phyloP scores from a whole-genome alignment of 2,113 vertebrate species.

The Rhodinocichla rosea region DNA sequence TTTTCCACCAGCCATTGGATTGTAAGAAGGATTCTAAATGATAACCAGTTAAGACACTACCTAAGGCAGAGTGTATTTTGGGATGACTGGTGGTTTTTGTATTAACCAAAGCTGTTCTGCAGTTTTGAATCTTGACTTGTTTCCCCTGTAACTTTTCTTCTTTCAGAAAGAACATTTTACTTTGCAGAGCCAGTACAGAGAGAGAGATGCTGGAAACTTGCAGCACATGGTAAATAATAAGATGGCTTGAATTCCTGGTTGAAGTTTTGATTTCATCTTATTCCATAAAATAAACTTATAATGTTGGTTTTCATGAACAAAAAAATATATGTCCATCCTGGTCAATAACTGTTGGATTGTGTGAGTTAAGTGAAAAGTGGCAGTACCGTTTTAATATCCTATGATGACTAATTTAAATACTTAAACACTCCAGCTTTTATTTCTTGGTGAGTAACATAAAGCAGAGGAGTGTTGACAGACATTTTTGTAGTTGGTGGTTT shows the following conservation, averaged over 20 bases:
- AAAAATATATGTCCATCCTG: background rate
- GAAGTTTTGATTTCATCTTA: background rate
- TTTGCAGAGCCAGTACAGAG: conserved; percentile 62
- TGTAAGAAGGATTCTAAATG: background rate
- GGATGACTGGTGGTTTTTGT: background rate
- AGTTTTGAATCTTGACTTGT: background rate
- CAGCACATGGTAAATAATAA: conserved; percentile 64
- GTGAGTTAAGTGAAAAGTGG: background rate
- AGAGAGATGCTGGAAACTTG: conserved; percentile 38
- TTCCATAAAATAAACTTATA: background rate
- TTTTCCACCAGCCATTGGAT: background rate
- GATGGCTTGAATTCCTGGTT: background rate
- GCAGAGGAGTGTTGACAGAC: background rate
- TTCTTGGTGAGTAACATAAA: background rate
- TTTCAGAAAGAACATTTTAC: conserved; percentile 66
- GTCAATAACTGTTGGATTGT: background rate
- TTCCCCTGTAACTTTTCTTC: background rate
- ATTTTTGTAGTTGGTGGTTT: background rate
- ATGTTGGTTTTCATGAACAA: background rate
- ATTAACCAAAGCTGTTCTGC: background rate
- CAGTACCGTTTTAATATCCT: background rate
- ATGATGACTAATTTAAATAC: background rate
- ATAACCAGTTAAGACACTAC: background rate
- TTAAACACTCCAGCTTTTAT: background rate
- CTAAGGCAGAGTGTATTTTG: background rate